phyloP scores from a whole-genome alignment of 2,113 vertebrate species.

The Strigops habroptila region DNA sequence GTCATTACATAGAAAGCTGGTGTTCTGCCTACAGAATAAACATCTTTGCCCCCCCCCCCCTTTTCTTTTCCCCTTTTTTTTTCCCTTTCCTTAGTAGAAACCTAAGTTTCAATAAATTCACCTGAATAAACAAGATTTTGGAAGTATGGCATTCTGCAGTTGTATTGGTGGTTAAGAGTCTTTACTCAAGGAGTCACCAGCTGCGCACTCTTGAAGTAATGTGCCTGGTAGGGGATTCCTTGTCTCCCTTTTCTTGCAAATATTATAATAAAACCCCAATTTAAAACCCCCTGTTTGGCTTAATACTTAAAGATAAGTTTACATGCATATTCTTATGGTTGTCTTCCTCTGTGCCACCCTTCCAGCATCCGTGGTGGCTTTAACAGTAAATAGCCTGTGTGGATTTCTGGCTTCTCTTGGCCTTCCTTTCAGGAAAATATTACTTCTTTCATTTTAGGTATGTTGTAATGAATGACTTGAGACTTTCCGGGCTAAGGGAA shows the following conservation, averaged over 20 bases:
- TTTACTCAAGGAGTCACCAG: neutral
- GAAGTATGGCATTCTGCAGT: neutral
- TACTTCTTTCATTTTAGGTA: neutral
- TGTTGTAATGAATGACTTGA: neutral
- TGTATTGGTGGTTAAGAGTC: neutral
- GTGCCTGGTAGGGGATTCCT: neutral
- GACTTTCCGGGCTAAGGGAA: neutral
- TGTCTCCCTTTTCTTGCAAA: neutral
- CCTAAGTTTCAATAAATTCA: neutral
- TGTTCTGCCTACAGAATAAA: neutral
- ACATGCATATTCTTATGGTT: neutral
- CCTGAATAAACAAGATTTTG: neutral
- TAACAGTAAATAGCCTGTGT: neutral
- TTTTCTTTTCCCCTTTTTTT: neutral
- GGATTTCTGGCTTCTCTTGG: neutral
- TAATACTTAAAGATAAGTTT: neutral
- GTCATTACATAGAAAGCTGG: neutral
- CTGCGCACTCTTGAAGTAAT: neutral
- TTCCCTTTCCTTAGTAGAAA: neutral
- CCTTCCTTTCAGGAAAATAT: neutral
- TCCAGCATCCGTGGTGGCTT: accelerated
- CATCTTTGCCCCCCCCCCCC: neutral
- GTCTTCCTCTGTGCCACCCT: neutral
- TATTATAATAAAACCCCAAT: neutral
- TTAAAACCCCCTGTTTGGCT: neutral